These are phyloP conservation scores for Mus spretus DNA, from an alignment of 2,797 vertebrate species.

Conservation along the genomic window DNA sequence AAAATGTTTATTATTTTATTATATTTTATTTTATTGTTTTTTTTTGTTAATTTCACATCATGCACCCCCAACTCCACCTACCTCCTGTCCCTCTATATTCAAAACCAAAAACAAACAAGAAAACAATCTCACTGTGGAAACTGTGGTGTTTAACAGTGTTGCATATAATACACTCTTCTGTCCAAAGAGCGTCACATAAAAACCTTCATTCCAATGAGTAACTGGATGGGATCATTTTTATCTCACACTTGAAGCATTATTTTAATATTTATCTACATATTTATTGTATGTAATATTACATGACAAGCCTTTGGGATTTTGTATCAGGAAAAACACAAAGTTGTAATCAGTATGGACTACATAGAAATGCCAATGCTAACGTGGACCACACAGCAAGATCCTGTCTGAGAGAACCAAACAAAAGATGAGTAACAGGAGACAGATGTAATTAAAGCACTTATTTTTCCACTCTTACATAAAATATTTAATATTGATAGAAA, in stretches of 20 bases:
- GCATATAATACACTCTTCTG: background rate
- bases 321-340: no score
- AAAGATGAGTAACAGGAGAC: no score
- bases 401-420: no score
- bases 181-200: background rate
- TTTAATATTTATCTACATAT: background rate
- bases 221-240: background rate
- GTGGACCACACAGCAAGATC: background rate
- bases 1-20: no score
- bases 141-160: background rate
- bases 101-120: background rate
- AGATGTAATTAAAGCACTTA: no score
- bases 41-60: background rate
- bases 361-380: background rate
- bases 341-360: background rate
- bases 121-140: background rate
- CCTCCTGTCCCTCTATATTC: background rate
- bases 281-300: background rate
- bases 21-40: background rate
- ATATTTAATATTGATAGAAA: no score
- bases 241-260: background rate
- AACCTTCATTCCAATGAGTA: background rate
- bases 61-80: background rate
- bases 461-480: no score
- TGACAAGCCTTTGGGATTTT: background rate